Evolutionary conservation across 2,113 vertebrate genomes (phyloP), one percentile per base, ranked within the genome.

Genomic region (Peucedramus taeniatus): DNA sequence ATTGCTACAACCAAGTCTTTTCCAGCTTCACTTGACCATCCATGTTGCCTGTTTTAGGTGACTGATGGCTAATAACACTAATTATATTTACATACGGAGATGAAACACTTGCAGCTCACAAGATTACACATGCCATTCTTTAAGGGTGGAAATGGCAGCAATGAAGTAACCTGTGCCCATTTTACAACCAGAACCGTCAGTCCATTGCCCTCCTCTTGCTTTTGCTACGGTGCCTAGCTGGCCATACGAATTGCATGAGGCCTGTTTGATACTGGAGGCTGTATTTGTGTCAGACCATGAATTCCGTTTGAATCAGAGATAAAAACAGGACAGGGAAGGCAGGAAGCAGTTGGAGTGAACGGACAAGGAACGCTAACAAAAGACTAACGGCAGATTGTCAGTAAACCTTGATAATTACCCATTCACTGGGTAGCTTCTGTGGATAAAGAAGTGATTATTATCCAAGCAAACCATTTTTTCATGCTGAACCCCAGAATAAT

Each of bases 401-500:
- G 72, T 75, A 96, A 96, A 95, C 83, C 19, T 87, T 78, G 53
- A 94, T 79, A 91, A 95, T 95, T 68, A 75, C 69, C 44, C 60
- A 94, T 94, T 97, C 91, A 94, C 22, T 68, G 64, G 57, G 76
- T 56, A 96, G 60, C 40, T 96, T 91, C 95, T 68, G 68, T 17
- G 59, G 69, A 95, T 92, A 96, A 97, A 95, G 89, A 94, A 89
- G 69, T 57, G 22, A 81, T 94, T 95, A 92, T 94, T 92, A 84
- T 31, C 60, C 77, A 89, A 84, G 69, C 33, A 96, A 92, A 59
- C 56, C 42, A 74, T 64, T 94, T 92, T 89, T 94, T 91, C 72
- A 87, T 91, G 83, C 76, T 82, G 56, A 95, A 89, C 44, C 64
- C 72, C 64, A 42, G 80, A 94, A 89, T 83, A 95, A 92, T 33